Conservation (phyloP, 2,888 invertebrate genomes). For the Euphydryas editha region DNA sequence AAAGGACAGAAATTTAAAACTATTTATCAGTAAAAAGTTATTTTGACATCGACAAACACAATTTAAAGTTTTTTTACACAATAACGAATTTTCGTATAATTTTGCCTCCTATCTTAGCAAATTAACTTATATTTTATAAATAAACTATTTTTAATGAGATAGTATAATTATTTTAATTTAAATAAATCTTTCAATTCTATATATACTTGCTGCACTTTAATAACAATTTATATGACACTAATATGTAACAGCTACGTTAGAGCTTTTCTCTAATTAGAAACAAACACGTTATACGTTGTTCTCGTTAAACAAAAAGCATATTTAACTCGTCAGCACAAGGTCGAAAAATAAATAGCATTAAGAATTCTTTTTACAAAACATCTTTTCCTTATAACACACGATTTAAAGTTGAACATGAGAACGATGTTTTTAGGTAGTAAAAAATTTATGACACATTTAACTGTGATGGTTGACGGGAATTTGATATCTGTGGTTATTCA, state of each 20-base stretch:
- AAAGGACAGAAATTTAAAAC: too few species aligned
- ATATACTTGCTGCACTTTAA: not conserved
- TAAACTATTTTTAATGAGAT: too few species aligned
- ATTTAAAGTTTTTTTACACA: too few species aligned
- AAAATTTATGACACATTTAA: slow-evolving; percentile 41
- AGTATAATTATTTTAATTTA: too few species aligned
- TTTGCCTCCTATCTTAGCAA: too few species aligned
- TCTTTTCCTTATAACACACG: not conserved
- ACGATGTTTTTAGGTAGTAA: slow-evolving; percentile 35
- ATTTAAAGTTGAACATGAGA: not conserved
- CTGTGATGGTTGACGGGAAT: slow-evolving; percentile 35
- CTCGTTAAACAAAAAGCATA: slow-evolving; percentile 1
- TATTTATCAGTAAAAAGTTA: too few species aligned
- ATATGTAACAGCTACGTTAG: slow-evolving; percentile 1
- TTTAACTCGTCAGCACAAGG: not conserved
- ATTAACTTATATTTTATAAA: too few species aligned
- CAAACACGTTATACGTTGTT: slow-evolving; percentile 16
- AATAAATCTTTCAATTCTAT: too few species aligned
- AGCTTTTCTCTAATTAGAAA: slow-evolving; percentile 20
- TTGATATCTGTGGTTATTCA: slow-evolving; percentile 38
- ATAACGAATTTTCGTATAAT: too few species aligned
- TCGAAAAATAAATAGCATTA: slow-evolving; percentile 1
- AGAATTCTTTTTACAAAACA: not conserved
- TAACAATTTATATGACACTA: not conserved
- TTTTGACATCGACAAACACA: too few species aligned